These are phyloP conservation scores for Nasonia giraulti DNA, from an alignment of 1,140 invertebrate genomes.

Conservation along the genomic window DNA sequence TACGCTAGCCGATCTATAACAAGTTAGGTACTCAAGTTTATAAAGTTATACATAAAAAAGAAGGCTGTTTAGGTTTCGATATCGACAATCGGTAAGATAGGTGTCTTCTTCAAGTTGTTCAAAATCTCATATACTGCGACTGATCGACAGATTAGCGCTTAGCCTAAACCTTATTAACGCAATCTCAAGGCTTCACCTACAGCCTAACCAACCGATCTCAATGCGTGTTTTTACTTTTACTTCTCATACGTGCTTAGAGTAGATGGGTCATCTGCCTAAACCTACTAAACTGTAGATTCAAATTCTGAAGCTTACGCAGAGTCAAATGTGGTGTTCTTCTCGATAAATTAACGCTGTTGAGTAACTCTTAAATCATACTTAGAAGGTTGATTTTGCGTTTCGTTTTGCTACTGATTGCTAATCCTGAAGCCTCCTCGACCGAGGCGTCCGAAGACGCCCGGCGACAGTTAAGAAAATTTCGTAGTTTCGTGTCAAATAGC, in stretches of 20 bases:
- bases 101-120: conserved; percentile 7
- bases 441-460: conserved; percentile 43
- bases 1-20: background rate
- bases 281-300: conserved; percentile 3
- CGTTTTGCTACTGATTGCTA: conserved; percentile 21
- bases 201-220: background rate
- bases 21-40: conserved; percentile 13
- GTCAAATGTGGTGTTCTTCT: conserved; percentile 11
- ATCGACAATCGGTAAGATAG: conserved; percentile 14
- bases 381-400: background rate
- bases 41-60: conserved; percentile 25
- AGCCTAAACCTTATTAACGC: background rate
- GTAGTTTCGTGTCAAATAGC: conserved; percentile 20
- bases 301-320: conserved; percentile 10
- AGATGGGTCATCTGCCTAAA: background rate
- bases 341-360: conserved; percentile 19
- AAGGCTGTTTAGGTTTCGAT: background rate
- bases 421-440: conserved; percentile 30
- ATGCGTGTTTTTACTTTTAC: conserved; percentile 16
- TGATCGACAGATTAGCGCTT: background rate
- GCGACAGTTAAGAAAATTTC: conserved; percentile 19
- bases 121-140: background rate
- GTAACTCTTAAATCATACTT: conserved; percentile 8
- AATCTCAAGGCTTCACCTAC: background rate
- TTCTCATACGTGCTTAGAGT: conserved; percentile 9